A percentile compares a stretch with the other conserved stretches of the same genome.
These are phyloP conservation scores for Chirona hameri DNA, from an alignment of 2,888 invertebrate genomes.

Conservation along the genomic window DNA sequence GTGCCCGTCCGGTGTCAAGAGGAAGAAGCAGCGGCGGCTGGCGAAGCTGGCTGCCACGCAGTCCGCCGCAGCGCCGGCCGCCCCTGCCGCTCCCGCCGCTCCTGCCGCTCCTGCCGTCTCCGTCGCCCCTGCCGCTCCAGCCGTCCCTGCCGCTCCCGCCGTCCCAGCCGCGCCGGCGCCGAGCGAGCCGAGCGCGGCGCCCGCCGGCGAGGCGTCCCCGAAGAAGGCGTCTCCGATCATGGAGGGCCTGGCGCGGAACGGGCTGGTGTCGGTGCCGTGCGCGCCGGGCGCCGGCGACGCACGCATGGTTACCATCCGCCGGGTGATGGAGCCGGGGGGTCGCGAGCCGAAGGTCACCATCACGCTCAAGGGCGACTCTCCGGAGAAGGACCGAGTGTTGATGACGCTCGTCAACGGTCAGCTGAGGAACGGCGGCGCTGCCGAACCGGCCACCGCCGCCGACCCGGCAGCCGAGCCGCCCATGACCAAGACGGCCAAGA, in stretches of 20 bases:
- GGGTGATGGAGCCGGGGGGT: slow-evolving; percentile 62
- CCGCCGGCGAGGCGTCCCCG: neutral
- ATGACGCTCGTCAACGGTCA: slow-evolving; percentile 60
- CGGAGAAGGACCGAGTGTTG: slow-evolving; percentile 67
- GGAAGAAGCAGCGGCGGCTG: neutral
- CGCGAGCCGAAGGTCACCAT: slow-evolving; percentile 71
- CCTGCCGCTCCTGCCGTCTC: neutral
- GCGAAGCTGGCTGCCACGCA: slow-evolving; percentile 44
- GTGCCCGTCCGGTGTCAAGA: no score
- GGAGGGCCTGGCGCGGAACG: slow-evolving; percentile 25
- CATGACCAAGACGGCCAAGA: slow-evolving; percentile 37
- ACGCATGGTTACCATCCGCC: slow-evolving; percentile 66
- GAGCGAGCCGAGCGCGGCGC: neutral
- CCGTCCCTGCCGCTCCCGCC: neutral
- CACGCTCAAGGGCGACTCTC: slow-evolving; percentile 61
- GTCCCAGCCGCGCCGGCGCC: neutral
- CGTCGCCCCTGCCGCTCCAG: neutral
- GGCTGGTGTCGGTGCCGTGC: slow-evolving; percentile 33
- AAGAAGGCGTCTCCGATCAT: slow-evolving; percentile 25
- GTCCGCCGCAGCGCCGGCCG: neutral
- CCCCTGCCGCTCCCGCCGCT: neutral
- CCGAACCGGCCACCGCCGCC: neutral
- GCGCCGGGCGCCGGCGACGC: slow-evolving; percentile 42
- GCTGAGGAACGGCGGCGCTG: slow-evolving; percentile 33
- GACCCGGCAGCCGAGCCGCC: neutral